These are phyloP conservation scores for Folsomia candida DNA, from an alignment of 2,888 invertebrate genomes.

Conservation along the genomic window DNA sequence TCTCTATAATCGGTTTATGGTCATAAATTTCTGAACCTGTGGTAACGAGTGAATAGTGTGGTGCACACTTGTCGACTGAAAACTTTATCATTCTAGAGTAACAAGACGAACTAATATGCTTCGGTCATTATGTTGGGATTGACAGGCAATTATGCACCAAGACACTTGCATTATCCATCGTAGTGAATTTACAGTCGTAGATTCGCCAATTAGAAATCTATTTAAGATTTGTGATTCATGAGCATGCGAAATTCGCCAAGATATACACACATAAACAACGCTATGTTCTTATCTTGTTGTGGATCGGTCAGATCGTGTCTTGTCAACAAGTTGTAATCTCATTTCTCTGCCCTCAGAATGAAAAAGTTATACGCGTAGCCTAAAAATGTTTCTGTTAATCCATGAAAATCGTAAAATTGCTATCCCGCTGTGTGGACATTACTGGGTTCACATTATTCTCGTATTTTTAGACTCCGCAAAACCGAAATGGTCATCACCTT, in stretches of 20 bases:
- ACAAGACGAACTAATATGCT: too few relatives aligned
- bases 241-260: neutral
- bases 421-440: neutral
- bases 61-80: too few relatives aligned
- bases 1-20: neutral
- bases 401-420: neutral
- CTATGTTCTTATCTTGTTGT: too few relatives aligned
- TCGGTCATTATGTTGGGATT: neutral
- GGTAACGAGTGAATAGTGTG: too few relatives aligned
- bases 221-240: neutral
- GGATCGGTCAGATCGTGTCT: too few relatives aligned
- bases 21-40: neutral
- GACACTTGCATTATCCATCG: too few relatives aligned
- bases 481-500: too few relatives aligned
- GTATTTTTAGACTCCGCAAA: neutral
- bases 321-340: too few relatives aligned
- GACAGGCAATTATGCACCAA: neutral
- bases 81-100: too few relatives aligned
- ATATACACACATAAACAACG: too few relatives aligned
- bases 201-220: neutral
- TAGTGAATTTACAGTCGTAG: too few relatives aligned
- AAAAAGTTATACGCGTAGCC: neutral
- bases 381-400: neutral
- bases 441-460: neutral
- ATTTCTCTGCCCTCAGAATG: too few relatives aligned